These are phyloP conservation scores for Brachypalpus laphriformis DNA, from an alignment of 2,888 invertebrate species.

Conservation along the genomic window DNA sequence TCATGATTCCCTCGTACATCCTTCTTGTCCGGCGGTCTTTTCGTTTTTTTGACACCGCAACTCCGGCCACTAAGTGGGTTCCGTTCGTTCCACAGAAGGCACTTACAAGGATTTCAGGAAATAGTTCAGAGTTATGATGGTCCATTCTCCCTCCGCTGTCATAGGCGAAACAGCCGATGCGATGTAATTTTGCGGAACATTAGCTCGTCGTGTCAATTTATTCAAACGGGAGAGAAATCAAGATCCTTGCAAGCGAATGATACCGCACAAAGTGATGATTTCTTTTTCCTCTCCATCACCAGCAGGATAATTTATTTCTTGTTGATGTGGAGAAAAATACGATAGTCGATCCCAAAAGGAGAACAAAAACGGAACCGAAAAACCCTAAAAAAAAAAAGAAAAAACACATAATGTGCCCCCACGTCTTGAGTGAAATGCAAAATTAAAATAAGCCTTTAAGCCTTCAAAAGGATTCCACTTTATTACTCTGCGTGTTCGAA, in stretches of 20 bases:
- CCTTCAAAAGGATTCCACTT: conserved; percentile 67
- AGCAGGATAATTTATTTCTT: conserved; percentile 35
- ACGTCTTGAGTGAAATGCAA: conserved; percentile 68
- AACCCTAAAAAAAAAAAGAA: conserved; percentile 19
- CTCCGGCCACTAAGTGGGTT: not conserved
- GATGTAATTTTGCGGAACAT: conserved; percentile 62
- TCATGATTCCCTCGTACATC: conserved; percentile 29
- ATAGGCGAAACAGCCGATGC: not conserved
- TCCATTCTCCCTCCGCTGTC: not conserved
- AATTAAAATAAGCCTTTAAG: conserved; percentile 72
- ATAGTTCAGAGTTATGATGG: conserved; percentile 22
- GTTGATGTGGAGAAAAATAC: conserved; percentile 34
- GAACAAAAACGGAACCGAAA: conserved; percentile 10
- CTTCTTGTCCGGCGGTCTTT: conserved; percentile 13
- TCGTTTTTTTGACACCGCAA: not conserved
- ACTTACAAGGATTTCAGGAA: conserved; percentile 22
- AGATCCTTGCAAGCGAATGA: conserved; percentile 46
- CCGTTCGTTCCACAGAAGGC: too few species aligned
- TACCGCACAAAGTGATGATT: conserved; percentile 21
- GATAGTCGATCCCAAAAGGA: not conserved
- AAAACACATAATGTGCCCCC: conserved; percentile 48
- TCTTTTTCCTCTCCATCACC: conserved; percentile 15
- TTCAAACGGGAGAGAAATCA: conserved; percentile 45
- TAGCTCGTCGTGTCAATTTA: conserved; percentile 55
- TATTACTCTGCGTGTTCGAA: conserved; percentile 57